These are phyloP conservation scores for Enteromius anoplus DNA, from an alignment of 2,797 vertebrate genomes.

Conservation along the genomic window DNA sequence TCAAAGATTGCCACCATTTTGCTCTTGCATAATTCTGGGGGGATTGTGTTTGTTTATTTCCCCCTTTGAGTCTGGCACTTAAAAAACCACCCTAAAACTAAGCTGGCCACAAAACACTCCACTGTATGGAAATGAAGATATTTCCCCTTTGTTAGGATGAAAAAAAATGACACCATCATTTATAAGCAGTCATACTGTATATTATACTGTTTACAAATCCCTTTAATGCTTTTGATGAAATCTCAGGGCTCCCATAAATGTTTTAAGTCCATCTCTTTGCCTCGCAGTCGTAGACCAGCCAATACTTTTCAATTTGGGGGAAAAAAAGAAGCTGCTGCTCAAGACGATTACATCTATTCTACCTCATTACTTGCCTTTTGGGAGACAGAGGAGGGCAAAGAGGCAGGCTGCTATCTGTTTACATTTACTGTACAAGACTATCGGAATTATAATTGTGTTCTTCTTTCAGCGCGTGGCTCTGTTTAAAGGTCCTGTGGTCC, in stretches of 20 bases:
- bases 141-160: constrained; percentile 37
- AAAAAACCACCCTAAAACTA: constrained; percentile 61
- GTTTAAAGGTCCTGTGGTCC: constrained; percentile 81
- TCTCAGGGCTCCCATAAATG: constrained; percentile 59
- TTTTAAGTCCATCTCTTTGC: constrained; percentile 57
- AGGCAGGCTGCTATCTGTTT: constrained; percentile 76
- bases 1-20: constrained; percentile 73
- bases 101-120: constrained; percentile 61
- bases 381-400: constrained; percentile 71
- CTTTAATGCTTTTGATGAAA: constrained; percentile 67
- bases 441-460: constrained; percentile 83
- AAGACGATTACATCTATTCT: constrained; percentile 77
- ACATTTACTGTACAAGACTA: constrained; percentile 79
- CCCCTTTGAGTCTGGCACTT: constrained; percentile 54
- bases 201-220: constrained; percentile 68
- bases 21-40: constrained; percentile 60
- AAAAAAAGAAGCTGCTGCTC: constrained; percentile 63
- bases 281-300: constrained; percentile 58
- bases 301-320: constrained; percentile 72
- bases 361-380: constrained; percentile 80
- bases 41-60: constrained; percentile 63
- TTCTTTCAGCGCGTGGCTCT: constrained; percentile 75
- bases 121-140: constrained; percentile 54
- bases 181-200: constrained; percentile 65
- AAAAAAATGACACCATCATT: constrained; percentile 55